Conservation (phyloP, 2,113 vertebrate species). For the Hippocampus abdominalis region DNA sequence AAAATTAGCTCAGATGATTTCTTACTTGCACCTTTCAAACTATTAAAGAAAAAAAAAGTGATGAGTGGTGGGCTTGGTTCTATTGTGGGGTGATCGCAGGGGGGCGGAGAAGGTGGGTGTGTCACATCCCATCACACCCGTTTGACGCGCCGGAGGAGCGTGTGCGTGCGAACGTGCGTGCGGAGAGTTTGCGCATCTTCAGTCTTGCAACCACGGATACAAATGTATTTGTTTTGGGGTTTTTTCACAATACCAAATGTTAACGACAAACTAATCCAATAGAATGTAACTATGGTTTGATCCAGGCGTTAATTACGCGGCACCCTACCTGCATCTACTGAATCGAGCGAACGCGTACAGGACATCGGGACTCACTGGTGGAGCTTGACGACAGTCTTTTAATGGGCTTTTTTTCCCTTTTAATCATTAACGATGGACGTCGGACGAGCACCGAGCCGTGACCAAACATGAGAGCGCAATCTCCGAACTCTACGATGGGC, state of each 20-base stretch:
- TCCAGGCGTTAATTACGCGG: neutral
- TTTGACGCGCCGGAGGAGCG: neutral
- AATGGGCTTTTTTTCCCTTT: neutral
- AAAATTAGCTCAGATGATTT: neutral
- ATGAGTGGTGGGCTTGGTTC: neutral
- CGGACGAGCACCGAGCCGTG: constrained; percentile 45
- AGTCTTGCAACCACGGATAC: neutral
- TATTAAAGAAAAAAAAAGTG: neutral
- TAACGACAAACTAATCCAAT: neutral
- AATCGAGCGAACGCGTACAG: neutral
- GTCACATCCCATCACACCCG: neutral
- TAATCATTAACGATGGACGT: constrained; percentile 47
- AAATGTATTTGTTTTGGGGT: no score
- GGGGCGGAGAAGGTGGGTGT: constrained; percentile 1
- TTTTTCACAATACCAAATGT: neutral
- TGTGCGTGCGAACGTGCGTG: neutral
- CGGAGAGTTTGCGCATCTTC: neutral
- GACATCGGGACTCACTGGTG: neutral
- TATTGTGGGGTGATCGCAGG: neutral
- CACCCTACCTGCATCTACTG: neutral
- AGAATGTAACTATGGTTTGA: neutral
- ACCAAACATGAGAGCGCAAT: neutral
- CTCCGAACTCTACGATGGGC: constrained; percentile 51
- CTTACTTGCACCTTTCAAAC: neutral
- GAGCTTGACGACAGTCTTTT: constrained; percentile 1